These are phyloP conservation scores for Lutraria lutraria DNA, from an alignment of 2,888 invertebrate species.

Conservation along the genomic window DNA sequence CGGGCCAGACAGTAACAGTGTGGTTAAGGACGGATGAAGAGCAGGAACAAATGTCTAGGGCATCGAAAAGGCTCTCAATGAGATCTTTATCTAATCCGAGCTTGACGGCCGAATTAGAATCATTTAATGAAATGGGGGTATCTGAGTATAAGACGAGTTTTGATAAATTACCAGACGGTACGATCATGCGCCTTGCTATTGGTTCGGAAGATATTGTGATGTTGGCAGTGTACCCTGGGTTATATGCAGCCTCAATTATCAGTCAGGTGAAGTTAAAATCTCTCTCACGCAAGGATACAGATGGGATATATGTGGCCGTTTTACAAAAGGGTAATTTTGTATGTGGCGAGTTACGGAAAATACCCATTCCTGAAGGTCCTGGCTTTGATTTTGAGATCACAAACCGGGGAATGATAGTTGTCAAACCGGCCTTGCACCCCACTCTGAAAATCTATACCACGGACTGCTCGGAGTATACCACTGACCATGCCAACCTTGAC, in stretches of 20 bases:
- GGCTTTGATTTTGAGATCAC: slow-evolving; percentile 68
- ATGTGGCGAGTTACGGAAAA: slow-evolving; percentile 65
- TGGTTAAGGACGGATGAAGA: slow-evolving; percentile 66
- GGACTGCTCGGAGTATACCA: slow-evolving; percentile 49
- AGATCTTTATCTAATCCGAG: slow-evolving; percentile 55
- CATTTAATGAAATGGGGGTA: slow-evolving; percentile 63
- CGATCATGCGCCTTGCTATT: slow-evolving; percentile 61
- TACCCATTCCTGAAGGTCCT: slow-evolving; percentile 67
- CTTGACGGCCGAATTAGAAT: slow-evolving; percentile 60
- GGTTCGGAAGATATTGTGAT: slow-evolving; percentile 62
- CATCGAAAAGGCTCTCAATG: slow-evolving; percentile 67
- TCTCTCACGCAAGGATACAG: slow-evolving; percentile 63
- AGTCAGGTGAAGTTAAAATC: slow-evolving; percentile 61
- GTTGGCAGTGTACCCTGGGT: slow-evolving; percentile 65
- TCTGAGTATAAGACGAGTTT: slow-evolving; percentile 60
- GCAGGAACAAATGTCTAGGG: slow-evolving; percentile 53
- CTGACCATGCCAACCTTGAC: slow-evolving; percentile 51
- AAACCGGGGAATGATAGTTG: slow-evolving; percentile 55
- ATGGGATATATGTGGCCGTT: slow-evolving; percentile 68
- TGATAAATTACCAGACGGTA: slow-evolving; percentile 67
- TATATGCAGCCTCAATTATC: slow-evolving; percentile 63
- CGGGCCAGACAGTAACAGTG: slow-evolving; percentile 67
- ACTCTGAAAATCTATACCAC: slow-evolving; percentile 55
- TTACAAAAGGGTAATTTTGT: slow-evolving; percentile 62
- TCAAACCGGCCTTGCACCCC: slow-evolving; percentile 54